Evolutionary conservation across 1,140 invertebrate genomes (phyloP), one percentile per base, ranked within the genome.

Genomic region (Microplitis demolitor): DNA sequence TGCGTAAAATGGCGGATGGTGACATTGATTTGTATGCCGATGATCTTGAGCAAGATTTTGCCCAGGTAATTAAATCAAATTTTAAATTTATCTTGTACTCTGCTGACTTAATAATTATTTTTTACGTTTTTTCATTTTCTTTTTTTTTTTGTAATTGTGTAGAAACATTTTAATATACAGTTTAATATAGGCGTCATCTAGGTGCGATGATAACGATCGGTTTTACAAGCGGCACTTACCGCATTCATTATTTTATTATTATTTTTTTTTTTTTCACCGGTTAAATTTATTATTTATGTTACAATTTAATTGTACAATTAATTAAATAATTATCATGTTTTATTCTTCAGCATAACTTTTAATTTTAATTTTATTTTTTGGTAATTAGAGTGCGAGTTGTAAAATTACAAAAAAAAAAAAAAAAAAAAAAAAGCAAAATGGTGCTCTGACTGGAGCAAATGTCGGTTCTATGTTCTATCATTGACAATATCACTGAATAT

Each of bases 21-120:
- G 96, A 97, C 90, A 96, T 98, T 88, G 97, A 98, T 93, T 91
- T 98, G 79, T 98, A 98, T 88, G 95, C 94, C 77, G 96, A 98
- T 86, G 96, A 97, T 91, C 93, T 97, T 84, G 96, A 97, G 88
- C 94, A 96, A 85, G 95, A 96, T 90, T 98, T 98, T 89, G 93
- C 94, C 82, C 93, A 94, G 89, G 94, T 94, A 90, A 89, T 81
- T 61, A 3, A 72, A 62, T 34, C 35, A 63, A 64, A 54, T 9
- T 53, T 14, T 56, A 4, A 4, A 8, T 14, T 45, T 3, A 53
- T 37, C 51, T 35, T 37, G 39, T 61, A 54, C 3, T 45, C 0
- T 50, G 37, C 16, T 16, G 6, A 16, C 4, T n/a, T 13, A 8
- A 2, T 35, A 16, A 13, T 8, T 6, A 33, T 31, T 45, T 69